phyloP scores from a whole-genome alignment of 2,797 vertebrate genomes.

The Bovichtus variegatus region DNA sequence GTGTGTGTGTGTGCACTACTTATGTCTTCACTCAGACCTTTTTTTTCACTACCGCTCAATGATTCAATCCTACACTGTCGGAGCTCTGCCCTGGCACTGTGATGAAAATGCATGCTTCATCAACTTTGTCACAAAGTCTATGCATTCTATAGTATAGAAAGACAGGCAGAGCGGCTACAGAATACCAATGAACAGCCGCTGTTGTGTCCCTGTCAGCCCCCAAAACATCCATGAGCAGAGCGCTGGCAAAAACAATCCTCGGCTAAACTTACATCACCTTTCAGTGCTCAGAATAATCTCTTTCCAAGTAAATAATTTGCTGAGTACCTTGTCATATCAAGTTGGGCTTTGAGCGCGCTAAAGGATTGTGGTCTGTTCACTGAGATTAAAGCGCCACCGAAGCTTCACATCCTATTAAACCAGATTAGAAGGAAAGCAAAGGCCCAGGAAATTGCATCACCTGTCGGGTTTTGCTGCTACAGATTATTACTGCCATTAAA shows the following conservation, averaged over 20 bases:
- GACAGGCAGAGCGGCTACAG: conserved; percentile 38
- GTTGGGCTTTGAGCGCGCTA: conserved; percentile 21
- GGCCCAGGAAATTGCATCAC: conserved; percentile 62
- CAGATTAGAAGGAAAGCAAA: conserved; percentile 65
- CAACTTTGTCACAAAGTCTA: conserved; percentile 79
- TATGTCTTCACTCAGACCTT: conserved; percentile 17
- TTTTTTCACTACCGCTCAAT: conserved; percentile 31
- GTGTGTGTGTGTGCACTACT: conserved; percentile 7
- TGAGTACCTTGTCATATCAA: conserved; percentile 52
- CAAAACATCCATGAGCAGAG: conserved; percentile 44
- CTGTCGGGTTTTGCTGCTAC: conserved; percentile 50
- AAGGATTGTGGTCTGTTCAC: conserved; percentile 44
- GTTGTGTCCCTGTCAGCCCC: conserved; percentile 50
- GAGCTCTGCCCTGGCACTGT: conserved; percentile 33
- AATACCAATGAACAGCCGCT: conserved; percentile 64
- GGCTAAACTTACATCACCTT: conserved; percentile 51
- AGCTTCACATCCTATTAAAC: conserved; percentile 61
- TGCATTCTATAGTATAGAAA: conserved; percentile 68
- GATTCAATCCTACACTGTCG: conserved; percentile 32
- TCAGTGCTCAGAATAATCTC: conserved; percentile 48
- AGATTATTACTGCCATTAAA: conserved; percentile 59
- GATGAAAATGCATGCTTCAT: conserved; percentile 77
- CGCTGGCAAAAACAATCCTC: conserved; percentile 45
- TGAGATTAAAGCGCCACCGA: conserved; percentile 51
- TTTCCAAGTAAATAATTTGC: conserved; percentile 64